Evolutionary conservation across 2,113 vertebrate species (phyloP), one percentile per base, ranked within the genome.

Genomic region (Catharus fuscescens): DNA sequence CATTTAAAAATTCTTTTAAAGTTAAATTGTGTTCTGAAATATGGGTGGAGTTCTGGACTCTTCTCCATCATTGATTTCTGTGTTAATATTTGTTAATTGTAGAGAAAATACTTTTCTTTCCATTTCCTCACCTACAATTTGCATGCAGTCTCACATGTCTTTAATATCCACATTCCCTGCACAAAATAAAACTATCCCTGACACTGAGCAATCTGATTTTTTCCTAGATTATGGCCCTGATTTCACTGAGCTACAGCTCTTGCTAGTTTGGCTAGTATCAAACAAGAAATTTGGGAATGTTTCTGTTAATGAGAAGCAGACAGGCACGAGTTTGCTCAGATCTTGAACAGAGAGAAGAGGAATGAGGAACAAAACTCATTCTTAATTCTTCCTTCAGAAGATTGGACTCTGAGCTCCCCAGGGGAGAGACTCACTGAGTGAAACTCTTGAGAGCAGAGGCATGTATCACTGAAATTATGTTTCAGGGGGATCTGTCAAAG

Each of bases 401-500:
- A 80, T 57, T 69, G 81, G 74, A 24, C 74, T 85, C 2, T 25
- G 29, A 16, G 24, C 32, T 60, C 74, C 40, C 15, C 61, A 65
- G 92, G 90, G 92, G 57, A 44, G 53, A 74, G 50, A 18, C 29
- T 48, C 34, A 29, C 45, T 36, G 38, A 86, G 72, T 20, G 56
- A 78, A 77, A 64, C 48, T 93, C 76, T 34, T 28, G 70, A 93
- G 62, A 94, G 76, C 52, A 78, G 72, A 88, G 64, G 13, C n/a
- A 52, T 54, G 70, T 71, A 24, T 80, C 90, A 95, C 72, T 90
- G 54, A 92, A 93, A 88, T 91, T 72, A 60, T 29, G 36, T 61
- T 92, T 80, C 76, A 69, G 6, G n/a, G 88, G 59, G n/a, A 88
- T 79, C 71, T 86, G 88, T 69, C 79, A 53, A 44, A 70, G 54